Conservation (phyloP, 2,797 vertebrate species). For the Loriculus beryllinus region DNA sequence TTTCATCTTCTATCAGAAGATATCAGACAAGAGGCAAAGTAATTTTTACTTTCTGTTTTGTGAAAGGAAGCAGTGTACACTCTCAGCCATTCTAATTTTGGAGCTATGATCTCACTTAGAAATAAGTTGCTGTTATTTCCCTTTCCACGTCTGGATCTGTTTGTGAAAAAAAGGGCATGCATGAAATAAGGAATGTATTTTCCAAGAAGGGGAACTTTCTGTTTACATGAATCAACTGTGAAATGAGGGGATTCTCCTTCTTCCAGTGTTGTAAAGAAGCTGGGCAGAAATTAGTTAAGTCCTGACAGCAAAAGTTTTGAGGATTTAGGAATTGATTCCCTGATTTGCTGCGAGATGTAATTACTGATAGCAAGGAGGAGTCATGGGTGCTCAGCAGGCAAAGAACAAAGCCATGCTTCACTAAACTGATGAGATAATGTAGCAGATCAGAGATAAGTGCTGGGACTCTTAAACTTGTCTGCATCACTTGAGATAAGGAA, state of each 20-base stretch:
- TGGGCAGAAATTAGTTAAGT: neutral
- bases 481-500: neutral
- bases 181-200: conserved; percentile 32
- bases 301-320: neutral
- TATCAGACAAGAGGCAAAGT: neutral
- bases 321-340: neutral
- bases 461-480: neutral
- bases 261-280: neutral
- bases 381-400: neutral
- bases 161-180: neutral
- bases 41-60: conserved; percentile 6
- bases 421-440: neutral
- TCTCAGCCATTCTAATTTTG: neutral
- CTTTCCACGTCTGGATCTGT: neutral
- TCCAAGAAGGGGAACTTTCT: conserved; percentile 29
- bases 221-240: neutral
- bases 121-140: neutral
- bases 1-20: neutral
- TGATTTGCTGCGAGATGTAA: neutral
- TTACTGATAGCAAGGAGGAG: neutral
- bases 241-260: conserved; percentile 12
- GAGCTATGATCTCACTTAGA: neutral
- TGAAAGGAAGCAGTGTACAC: neutral
- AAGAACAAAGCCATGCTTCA: neutral
- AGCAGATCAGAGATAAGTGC: neutral